Percentiles rank a stretch among this genome's conserved stretches.
Evolutionary conservation across 2,888 invertebrate genomes (phyloP).

Genomic region (Caenorhabditis zanzibari): DNA sequence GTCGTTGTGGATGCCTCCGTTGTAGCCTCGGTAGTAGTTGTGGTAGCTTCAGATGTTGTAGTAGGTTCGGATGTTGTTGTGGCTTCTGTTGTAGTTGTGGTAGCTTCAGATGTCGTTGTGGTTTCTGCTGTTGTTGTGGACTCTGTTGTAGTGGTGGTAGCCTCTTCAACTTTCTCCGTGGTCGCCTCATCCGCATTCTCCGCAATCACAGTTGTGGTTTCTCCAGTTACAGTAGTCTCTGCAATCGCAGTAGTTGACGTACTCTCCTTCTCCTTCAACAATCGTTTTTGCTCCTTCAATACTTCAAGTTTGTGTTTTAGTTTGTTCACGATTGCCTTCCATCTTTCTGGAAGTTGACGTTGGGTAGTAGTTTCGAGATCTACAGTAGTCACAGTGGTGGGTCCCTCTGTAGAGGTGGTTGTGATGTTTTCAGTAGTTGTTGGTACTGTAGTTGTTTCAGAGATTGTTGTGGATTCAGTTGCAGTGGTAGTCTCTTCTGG

Average conservation of each 20-base stretch:
- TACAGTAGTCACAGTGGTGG: not conserved
- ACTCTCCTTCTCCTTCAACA: slow-evolving; percentile 48
- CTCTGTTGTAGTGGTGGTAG: slow-evolving; percentile 11
- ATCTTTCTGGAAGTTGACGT: slow-evolving; percentile 59
- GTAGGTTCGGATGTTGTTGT: slow-evolving; percentile 8
- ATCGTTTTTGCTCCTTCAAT: slow-evolving; percentile 66
- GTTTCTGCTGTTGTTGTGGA: slow-evolving; percentile 10
- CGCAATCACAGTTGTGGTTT: slow-evolving; percentile 42
- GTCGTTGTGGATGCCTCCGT: slow-evolving; percentile 8
- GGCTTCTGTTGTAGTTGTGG: not conserved
- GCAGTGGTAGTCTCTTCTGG: slow-evolving; percentile 8
- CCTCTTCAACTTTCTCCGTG: not conserved
- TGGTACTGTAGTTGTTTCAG: not conserved
- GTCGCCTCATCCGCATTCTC: slow-evolving; percentile 48
- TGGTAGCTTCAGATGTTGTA: not conserved
- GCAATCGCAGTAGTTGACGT: slow-evolving; percentile 15
- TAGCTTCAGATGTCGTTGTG: not conserved
- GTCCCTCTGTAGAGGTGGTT: not conserved
- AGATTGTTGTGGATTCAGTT: not conserved
- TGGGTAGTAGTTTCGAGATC: slow-evolving; percentile 26
- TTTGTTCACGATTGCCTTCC: slow-evolving; percentile 67
- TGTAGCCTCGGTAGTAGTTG: slow-evolving; percentile 20
- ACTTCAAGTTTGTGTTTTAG: slow-evolving; percentile 69
- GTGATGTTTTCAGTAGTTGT: slow-evolving; percentile 26
- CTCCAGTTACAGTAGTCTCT: not conserved